These are phyloP conservation scores for Drosophila macrospina DNA, from an alignment of 2,888 invertebrate species.

Conservation along the genomic window DNA sequence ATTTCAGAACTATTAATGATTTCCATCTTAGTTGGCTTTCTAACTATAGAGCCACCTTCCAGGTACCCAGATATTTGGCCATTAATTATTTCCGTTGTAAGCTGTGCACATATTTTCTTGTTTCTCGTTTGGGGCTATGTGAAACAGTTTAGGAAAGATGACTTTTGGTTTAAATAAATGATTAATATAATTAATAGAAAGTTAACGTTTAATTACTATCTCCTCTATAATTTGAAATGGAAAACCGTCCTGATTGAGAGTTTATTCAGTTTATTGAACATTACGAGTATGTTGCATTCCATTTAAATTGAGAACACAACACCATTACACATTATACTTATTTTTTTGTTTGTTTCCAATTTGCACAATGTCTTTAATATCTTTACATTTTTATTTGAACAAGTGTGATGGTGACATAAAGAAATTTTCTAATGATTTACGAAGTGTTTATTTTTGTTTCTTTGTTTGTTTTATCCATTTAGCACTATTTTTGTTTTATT, in stretches of 20 bases:
- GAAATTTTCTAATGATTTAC: conserved; percentile 71
- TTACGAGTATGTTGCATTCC: conserved; percentile 21
- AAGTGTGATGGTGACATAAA: conserved; percentile 75
- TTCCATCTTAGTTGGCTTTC: conserved; percentile 30
- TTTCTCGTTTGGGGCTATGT: conserved; percentile 87
- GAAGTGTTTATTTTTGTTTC: conserved; percentile 41
- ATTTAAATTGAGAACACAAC: conserved; percentile 27
- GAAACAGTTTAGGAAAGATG: conserved; percentile 34
- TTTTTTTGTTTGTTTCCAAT: conserved; percentile 9
- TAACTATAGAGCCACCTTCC: conserved; percentile 45
- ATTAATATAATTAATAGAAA: conserved; percentile 1
- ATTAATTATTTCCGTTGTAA: conserved; percentile 92
- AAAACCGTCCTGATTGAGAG: conserved; percentile 11
- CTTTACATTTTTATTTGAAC: conserved; percentile 71
- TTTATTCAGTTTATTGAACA: conserved; percentile 29
- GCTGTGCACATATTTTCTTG: conserved; percentile 92
- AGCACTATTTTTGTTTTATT: conserved; percentile 60
- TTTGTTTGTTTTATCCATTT: conserved; percentile 20
- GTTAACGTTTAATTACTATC: too few relatives aligned
- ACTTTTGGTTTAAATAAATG: not conserved
- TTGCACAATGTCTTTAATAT: conserved; percentile 33
- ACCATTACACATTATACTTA: conserved; percentile 23
- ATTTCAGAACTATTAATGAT: conserved; percentile 52
- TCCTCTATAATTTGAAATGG: conserved; percentile 1
- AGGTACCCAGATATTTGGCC: conserved; percentile 83